Percentiles rank a stretch among this genome's conserved stretches.
These are phyloP conservation scores for Neoarius graeffei DNA, from an alignment of 2,113 vertebrate species.

Conservation along the genomic window DNA sequence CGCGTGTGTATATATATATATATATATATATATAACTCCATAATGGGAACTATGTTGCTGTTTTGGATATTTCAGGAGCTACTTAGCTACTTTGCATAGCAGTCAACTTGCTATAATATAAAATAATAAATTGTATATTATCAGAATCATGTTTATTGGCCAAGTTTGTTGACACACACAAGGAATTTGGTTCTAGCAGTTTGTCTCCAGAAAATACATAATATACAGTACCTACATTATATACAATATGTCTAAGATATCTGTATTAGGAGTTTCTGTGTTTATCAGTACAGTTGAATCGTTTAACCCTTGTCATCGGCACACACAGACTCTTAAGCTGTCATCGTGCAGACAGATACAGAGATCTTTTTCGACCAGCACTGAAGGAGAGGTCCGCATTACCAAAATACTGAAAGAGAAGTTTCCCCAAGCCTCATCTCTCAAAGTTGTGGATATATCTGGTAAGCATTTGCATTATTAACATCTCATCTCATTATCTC, in stretches of 20 bases:
- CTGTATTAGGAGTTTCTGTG: neutral
- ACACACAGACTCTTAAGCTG: conserved; percentile 22
- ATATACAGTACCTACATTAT: too few species aligned
- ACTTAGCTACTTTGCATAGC: neutral
- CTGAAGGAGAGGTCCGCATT: conserved; percentile 81
- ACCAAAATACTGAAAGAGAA: conserved; percentile 76
- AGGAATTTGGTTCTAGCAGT: too few species aligned
- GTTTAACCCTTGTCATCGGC: neutral
- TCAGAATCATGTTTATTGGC: too few species aligned
- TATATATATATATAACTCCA: neutral
- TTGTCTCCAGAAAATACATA: too few species aligned
- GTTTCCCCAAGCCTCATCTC: conserved; percentile 81
- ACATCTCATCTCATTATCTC: neutral
- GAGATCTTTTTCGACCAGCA: conserved; percentile 72
- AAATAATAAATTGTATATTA: neutral
- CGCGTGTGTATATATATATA: neutral
- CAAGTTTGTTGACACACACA: neutral
- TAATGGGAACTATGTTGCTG: neutral
- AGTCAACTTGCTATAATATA: neutral
- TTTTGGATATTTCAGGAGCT: neutral
- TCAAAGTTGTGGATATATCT: conserved; percentile 90
- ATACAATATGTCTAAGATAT: too few species aligned
- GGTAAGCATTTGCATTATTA: conserved; percentile 65
- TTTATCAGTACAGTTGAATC: neutral
- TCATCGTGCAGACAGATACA: conserved; percentile 23